Evolutionary conservation across 2,113 vertebrate genomes (phyloP).

Genomic region (Nyctereutes procyonoides): DNA sequence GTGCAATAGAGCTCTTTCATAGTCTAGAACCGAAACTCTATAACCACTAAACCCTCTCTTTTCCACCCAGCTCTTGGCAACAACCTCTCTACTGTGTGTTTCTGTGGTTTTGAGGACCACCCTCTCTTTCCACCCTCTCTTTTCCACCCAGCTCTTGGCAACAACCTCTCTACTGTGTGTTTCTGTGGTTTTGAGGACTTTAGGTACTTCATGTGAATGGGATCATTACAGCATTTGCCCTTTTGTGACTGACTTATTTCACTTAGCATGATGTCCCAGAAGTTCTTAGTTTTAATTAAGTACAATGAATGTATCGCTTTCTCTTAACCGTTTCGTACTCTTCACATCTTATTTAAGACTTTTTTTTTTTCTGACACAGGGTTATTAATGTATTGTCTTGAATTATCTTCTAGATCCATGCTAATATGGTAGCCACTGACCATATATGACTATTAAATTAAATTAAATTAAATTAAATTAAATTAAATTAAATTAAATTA

Average conservation of each 20-base stretch:
- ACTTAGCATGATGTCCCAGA: neutral
- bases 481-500: neutral
- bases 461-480: neutral
- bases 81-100: neutral
- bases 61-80: neutral
- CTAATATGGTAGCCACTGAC: neutral
- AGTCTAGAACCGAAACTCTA: neutral
- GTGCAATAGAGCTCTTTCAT: neutral
- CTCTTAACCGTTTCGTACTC: neutral
- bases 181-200: neutral
- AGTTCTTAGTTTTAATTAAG: neutral
- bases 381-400: neutral
- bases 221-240: neutral
- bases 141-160: neutral
- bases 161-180: neutral
- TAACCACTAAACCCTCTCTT: neutral
- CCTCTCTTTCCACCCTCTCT: no score
- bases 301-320: neutral
- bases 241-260: no score
- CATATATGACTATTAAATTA: neutral
- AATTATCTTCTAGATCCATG: neutral
- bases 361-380: neutral
- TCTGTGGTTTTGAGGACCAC: neutral
- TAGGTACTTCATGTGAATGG: neutral
- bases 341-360: slow-evolving; percentile 1